Conservation (phyloP, 2,113 vertebrate species). For the Percopsis transmontana region DNA sequence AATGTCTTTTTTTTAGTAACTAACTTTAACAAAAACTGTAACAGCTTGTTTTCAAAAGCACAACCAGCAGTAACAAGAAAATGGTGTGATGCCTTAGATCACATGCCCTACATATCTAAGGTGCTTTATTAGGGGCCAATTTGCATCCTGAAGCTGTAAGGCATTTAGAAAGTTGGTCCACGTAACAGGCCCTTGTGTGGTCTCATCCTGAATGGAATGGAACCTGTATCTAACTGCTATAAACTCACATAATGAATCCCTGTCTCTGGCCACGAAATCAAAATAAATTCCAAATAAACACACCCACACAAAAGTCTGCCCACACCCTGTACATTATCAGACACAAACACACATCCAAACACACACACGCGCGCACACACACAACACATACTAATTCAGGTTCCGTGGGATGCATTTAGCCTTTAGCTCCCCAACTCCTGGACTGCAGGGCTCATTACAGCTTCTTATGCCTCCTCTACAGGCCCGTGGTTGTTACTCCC, state of each 20-base stretch:
- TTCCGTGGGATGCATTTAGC: conserved; percentile 31
- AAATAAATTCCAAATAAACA: neutral
- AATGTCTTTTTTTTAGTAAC: neutral
- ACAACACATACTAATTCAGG: conserved; percentile 6
- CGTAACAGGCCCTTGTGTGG: no score
- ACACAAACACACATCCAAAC: neutral
- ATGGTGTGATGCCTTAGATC: no score
- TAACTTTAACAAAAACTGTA: no score
- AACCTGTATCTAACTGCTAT: no score
- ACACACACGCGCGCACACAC: conserved; percentile 11
- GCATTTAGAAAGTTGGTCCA: no score
- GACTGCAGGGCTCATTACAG: conserved; percentile 56
- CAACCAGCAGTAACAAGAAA: no score
- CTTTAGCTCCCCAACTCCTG: conserved; percentile 25
- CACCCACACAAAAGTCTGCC: neutral
- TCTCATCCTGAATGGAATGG: no score
- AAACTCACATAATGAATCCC: neutral
- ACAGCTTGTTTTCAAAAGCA: no score
- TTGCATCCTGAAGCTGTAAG: no score
- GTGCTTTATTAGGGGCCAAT: no score
- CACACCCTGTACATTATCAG: neutral
- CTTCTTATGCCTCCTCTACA: conserved; percentile 47
- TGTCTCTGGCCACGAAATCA: neutral
- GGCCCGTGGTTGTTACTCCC: conserved; percentile 60
- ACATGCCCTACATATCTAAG: no score